Percentiles rank a stretch among this genome's conserved stretches.
These are phyloP conservation scores for Megaceryle alcyon DNA, from an alignment of 2,797 vertebrate species.

Conservation along the genomic window DNA sequence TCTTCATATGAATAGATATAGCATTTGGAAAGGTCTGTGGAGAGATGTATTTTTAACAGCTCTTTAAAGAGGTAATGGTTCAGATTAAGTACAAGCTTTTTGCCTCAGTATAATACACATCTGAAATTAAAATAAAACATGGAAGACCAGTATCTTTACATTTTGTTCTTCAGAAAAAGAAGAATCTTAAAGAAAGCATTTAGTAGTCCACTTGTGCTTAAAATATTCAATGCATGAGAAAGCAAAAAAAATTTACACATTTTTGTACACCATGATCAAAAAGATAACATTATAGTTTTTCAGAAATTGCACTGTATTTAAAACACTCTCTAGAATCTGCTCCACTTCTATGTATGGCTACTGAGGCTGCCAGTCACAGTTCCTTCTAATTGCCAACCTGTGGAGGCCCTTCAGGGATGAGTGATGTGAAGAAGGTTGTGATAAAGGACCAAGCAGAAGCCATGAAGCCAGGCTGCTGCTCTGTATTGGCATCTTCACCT, in stretches of 20 bases:
- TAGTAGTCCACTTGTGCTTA: conserved; percentile 81
- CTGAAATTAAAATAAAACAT: conserved; percentile 74
- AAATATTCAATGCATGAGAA: conserved; percentile 76
- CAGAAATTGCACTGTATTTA: conserved; percentile 82
- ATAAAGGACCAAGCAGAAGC: conserved; percentile 95
- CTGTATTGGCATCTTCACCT: conserved; percentile 79
- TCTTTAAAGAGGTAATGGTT: conserved; percentile 75
- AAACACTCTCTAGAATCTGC: conserved; percentile 69
- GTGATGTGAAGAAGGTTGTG: conserved; percentile 94
- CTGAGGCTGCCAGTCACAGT: conserved; percentile 60
- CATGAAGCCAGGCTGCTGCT: conserved; percentile 86
- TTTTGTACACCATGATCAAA: conserved; percentile 79
- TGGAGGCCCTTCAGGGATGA: conserved; percentile 93
- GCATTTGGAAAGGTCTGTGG: conserved; percentile 40
- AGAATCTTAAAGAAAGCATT: conserved; percentile 69
- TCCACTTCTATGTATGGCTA: conserved; percentile 40
- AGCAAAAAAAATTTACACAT: conserved; percentile 67
- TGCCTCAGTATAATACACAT: conserved; percentile 51
- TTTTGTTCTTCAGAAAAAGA: conserved; percentile 76
- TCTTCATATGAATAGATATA: background rate
- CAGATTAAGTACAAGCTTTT: conserved; percentile 42
- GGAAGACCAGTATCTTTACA: conserved; percentile 78
- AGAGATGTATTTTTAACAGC: conserved; percentile 70
- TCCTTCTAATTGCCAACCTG: conserved; percentile 89
- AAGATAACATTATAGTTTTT: conserved; percentile 68